Percentiles rank a stretch among this genome's conserved stretches.
Evolutionary conservation across 2,113 vertebrate species (phyloP).

Genomic region (Heterocephalus glaber): DNA sequence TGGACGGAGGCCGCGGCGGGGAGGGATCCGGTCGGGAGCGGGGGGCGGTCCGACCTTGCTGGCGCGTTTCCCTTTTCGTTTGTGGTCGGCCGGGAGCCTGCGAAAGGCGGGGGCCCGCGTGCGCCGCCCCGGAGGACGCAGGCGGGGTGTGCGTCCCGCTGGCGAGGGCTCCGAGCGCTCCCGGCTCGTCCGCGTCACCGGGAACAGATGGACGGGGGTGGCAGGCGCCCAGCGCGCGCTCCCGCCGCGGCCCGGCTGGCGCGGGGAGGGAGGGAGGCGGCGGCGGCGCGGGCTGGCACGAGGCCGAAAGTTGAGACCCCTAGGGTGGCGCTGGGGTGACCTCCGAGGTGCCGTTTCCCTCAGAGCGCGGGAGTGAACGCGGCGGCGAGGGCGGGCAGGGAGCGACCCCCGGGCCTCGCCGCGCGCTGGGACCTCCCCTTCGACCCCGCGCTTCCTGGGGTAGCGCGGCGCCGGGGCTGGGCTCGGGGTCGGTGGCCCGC

Average conservation of each 20-base stretch:
- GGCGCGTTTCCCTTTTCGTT: slow-evolving; percentile 71
- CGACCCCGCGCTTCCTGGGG: slow-evolving; percentile 42
- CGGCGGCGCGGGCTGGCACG: slow-evolving; percentile 67
- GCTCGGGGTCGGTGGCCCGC: not conserved
- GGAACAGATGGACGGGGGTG: slow-evolving; percentile 87
- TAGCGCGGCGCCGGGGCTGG: not conserved
- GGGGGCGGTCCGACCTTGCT: not conserved
- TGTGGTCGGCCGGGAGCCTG: slow-evolving; percentile 67
- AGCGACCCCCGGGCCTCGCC: not conserved
- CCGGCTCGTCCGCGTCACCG: slow-evolving; percentile 83
- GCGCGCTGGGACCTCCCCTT: not conserved
- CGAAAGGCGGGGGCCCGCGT: slow-evolving; percentile 52
- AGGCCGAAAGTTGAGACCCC: slow-evolving; percentile 71
- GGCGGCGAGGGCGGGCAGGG: not conserved
- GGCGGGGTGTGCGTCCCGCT: slow-evolving; percentile 81
- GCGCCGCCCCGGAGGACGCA: slow-evolving; percentile 68
- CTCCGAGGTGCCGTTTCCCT: not conserved
- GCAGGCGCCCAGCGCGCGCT: slow-evolving; percentile 82
- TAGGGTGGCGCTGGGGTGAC: slow-evolving; percentile 12
- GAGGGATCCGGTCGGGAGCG: not conserved
- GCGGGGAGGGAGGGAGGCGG: slow-evolving; percentile 56
- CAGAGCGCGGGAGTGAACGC: not conserved
- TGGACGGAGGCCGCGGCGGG: slow-evolving; percentile 21
- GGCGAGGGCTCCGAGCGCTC: slow-evolving; percentile 80
- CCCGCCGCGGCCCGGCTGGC: slow-evolving; percentile 70